Evolutionary conservation across 2,888 invertebrate genomes (phyloP).

Genomic region (Meiosimyza platycephala): DNA sequence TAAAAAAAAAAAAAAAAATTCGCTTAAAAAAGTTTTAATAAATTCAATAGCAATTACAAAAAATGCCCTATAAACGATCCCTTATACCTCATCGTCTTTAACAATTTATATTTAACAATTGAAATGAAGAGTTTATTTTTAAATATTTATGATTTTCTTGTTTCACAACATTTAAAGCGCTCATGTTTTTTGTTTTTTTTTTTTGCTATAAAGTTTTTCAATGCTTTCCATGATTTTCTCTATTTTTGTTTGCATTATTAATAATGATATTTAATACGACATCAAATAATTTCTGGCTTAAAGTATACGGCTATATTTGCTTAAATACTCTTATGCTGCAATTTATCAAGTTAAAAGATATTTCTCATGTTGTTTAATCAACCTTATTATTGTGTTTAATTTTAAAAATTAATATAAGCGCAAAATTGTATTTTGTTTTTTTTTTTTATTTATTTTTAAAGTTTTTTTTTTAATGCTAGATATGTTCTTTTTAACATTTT

Average conservation of each 20-base stretch:
- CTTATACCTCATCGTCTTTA: too few relatives aligned
- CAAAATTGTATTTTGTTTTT: not conserved
- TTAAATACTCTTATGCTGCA: too few relatives aligned
- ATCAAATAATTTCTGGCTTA: conserved; percentile 13
- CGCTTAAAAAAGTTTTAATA: too few relatives aligned
- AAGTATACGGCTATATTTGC: too few relatives aligned
- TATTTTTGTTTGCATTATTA: not conserved
- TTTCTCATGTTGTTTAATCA: not conserved
- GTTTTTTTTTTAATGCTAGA: not conserved
- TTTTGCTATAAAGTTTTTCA: conserved; percentile 6
- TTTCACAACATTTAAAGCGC: conserved; percentile 30
- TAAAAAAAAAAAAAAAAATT: too few relatives aligned
- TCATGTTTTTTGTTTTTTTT: conserved; percentile 1
- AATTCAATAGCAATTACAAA: too few relatives aligned
- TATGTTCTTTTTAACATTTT: conserved; percentile 12
- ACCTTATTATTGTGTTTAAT: not conserved
- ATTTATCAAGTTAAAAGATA: too few relatives aligned
- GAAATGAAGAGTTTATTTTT: not conserved
- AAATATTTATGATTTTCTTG: not conserved
- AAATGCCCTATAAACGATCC: too few relatives aligned
- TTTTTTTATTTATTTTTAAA: not conserved
- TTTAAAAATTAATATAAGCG: conserved; percentile 10
- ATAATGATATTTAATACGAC: conserved; percentile 7
- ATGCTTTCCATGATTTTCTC: not conserved
- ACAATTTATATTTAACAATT: too few relatives aligned